Conservation (phyloP, 2,113 vertebrate species). For the Argyrosomus japonicus region DNA sequence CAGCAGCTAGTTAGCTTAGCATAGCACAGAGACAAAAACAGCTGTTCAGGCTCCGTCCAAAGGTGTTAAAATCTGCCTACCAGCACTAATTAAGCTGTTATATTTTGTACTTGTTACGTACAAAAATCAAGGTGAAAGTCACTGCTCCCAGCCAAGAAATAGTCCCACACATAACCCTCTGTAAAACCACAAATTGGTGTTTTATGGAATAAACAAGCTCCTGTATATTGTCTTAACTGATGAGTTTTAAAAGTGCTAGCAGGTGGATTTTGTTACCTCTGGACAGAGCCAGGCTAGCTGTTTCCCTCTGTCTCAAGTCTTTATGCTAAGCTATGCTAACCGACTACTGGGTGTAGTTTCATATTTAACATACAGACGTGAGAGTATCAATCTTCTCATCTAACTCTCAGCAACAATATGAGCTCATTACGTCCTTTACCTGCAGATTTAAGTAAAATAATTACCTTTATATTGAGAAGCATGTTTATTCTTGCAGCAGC, state of each 20-base stretch:
- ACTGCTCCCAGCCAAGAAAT: no score
- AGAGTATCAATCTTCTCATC: not conserved
- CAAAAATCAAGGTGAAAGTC: no score
- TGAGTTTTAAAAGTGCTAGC: not conserved
- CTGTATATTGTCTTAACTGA: not conserved
- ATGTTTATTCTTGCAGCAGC: conserved; percentile 24
- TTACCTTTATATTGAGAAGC: conserved; percentile 27
- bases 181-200: not conserved
- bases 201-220: not conserved
- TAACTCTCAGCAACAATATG: not conserved
- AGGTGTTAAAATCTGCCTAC: no score
- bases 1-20: not conserved
- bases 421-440: not conserved
- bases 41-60: no score
- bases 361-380: not conserved
- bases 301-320: not conserved
- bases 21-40: not conserved
- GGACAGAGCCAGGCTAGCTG: not conserved
- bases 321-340: not conserved
- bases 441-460: no score
- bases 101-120: no score
- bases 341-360: not conserved
- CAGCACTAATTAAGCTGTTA: no score
- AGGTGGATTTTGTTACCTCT: not conserved
- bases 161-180: no score